phyloP scores from a whole-genome alignment of 2,888 invertebrate species.

The Drosophila pegasa region DNA sequence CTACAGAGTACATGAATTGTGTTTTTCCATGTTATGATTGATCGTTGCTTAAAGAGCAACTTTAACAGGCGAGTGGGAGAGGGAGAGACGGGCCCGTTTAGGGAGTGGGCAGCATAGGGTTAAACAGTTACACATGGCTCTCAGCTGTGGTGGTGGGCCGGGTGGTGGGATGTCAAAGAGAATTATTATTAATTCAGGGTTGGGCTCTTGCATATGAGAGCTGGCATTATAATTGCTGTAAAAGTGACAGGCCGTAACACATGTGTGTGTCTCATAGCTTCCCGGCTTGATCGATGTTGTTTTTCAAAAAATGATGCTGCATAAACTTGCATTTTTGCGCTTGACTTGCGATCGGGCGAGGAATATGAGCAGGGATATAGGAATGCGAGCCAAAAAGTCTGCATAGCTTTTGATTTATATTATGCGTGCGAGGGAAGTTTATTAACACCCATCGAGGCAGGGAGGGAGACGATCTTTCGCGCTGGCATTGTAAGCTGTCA shows the following conservation, averaged over 20 bases:
- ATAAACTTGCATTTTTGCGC: slow-evolving; percentile 57
- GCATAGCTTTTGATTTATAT: slow-evolving; percentile 71
- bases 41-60: slow-evolving; percentile 68
- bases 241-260: slow-evolving; percentile 51
- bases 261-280: slow-evolving; percentile 26
- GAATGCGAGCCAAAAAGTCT: slow-evolving; percentile 26
- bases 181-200: slow-evolving; percentile 60
- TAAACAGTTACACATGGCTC: slow-evolving; percentile 68
- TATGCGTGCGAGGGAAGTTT: slow-evolving; percentile 43
- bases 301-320: slow-evolving; percentile 57
- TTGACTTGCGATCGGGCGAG: slow-evolving; percentile 38
- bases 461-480: slow-evolving; percentile 22
- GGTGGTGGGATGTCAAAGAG: slow-evolving; percentile 48
- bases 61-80: slow-evolving; percentile 28
- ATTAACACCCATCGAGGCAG: slow-evolving; percentile 56
- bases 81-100: slow-evolving; percentile 22
- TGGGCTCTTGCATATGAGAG: slow-evolving; percentile 41
- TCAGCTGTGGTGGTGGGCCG: slow-evolving; percentile 29
- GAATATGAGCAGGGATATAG: slow-evolving; percentile 2
- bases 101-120: slow-evolving; percentile 54
- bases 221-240: slow-evolving; percentile 62
- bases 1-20: slow-evolving; percentile 51
- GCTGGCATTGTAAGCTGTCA: slow-evolving; percentile 69
- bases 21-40: slow-evolving; percentile 55
- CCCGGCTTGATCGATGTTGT: slow-evolving; percentile 64